phyloP scores from a whole-genome alignment of 2,888 invertebrate genomes.

The Cremastinae sp. region DNA sequence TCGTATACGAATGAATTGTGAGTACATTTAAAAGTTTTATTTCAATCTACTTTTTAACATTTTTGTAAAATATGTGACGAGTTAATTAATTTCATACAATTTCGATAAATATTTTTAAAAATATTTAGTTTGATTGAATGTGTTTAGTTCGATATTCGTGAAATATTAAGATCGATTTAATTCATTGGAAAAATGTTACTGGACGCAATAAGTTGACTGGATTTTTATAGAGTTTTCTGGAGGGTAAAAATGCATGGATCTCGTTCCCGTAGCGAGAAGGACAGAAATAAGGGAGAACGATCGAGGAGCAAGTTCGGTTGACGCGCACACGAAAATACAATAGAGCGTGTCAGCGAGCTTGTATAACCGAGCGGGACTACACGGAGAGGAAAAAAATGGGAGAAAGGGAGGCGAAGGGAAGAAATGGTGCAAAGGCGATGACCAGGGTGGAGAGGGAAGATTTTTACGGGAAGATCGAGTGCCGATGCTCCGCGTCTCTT shows the following conservation, averaged over 20 bases:
- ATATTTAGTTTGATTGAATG: no score
- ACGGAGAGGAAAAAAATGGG: conserved; percentile 39
- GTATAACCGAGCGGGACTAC: conserved; percentile 24
- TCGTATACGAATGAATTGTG: no score
- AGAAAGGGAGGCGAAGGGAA: conserved; percentile 16
- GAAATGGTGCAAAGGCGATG: conserved; percentile 54
- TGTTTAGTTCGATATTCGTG: no score
- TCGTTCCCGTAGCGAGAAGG: conserved; percentile 62
- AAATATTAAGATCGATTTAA: background rate
- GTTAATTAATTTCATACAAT: no score
- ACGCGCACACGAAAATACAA: conserved; percentile 15
- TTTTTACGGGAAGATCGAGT: conserved; percentile 65
- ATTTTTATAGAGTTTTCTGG: conserved; percentile 12
- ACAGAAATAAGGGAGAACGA: conserved; percentile 36
- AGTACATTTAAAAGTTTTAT: no score
- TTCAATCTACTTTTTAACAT: no score
- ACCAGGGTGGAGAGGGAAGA: conserved; percentile 59
- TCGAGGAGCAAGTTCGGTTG: conserved; percentile 18
- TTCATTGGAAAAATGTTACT: no score
- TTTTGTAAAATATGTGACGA: no score
- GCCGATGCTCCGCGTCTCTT: conserved; percentile 70
- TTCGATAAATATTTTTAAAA: no score
- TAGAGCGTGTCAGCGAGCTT: conserved; percentile 25
- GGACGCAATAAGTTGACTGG: no score
- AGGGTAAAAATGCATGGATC: conserved; percentile 70